Base-by-base conservation (phyloP, 2,888 invertebrate genomes). In the Pyrocoelia pectoralis region DNA sequence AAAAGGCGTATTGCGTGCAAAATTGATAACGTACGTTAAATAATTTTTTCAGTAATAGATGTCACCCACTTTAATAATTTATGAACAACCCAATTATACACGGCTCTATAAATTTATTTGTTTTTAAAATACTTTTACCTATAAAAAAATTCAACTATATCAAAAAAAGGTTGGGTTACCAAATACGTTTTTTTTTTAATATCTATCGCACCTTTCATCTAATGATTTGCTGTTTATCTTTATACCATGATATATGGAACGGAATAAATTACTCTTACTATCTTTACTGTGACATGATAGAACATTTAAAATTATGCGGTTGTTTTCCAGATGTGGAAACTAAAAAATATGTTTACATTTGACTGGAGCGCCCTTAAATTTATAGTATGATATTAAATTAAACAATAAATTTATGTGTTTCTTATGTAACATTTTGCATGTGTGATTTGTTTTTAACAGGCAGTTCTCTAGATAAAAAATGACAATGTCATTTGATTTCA, bases 231-330 rank as follows among this genome's bases (percentile, higher is more conserved):
- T 46, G 46, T 46, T 46, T 46, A 46, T 56, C 50, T 43, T 33
- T 61, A 61, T 61, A 55, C 49, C 56, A 56, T 61, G 51, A 61
- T 61, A 50, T 56, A 56, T 41, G 29, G 55, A 61, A 61, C 40
- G 41, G 51, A 61, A 61, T 61, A 61, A 61, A 61, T 61, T 55
- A 61, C 51, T 43, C 29, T 24, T 51, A 50, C 56, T 61, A 51
- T 50, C 56, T 41, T 55, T 38, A 50, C 55, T 56, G 55, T 61
- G 61, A 50, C 61, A 56, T 51, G 56, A 50, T 28, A 49, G 49
- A 48, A 53, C 49, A 56, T 61, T 18, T 46, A 17, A 46, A 46
- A 46, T 46, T 46, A 46, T 46, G 46, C 46, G 46, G 46, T 46
- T 46, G 46, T 46, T 46, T 46, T 46, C 46, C 46, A 46, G 46